Conservation (phyloP, 2,113 vertebrate genomes). For the Benitochromis conjunctus region DNA sequence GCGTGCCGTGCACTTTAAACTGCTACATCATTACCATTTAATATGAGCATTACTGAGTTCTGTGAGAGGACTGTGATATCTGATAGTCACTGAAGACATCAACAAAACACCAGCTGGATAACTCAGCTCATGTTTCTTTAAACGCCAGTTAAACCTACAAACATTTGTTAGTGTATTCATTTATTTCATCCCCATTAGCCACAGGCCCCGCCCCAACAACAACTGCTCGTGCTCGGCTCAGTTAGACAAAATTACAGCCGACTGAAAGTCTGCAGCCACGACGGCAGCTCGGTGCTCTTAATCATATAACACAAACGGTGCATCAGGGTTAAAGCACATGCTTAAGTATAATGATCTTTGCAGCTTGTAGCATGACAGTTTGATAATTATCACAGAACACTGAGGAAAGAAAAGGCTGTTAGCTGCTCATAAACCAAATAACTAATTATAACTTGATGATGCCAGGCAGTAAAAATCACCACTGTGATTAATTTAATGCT, state of each 20-base stretch:
- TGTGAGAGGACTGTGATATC: neutral
- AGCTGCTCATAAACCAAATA: neutral
- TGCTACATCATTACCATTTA: neutral
- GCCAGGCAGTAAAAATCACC: neutral
- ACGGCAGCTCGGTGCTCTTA: neutral
- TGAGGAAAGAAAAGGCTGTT: neutral
- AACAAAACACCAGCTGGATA: neutral
- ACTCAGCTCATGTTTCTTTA: neutral
- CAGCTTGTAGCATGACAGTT: neutral
- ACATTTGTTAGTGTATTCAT: neutral
- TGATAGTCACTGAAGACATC: neutral
- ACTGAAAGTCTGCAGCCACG: neutral
- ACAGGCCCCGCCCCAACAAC: neutral
- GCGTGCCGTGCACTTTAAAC: neutral
- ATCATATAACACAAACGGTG: neutral
- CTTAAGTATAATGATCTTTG: neutral
- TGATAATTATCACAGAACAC: neutral
- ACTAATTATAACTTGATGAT: neutral
- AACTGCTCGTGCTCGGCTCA: neutral
- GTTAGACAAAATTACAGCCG: neutral
- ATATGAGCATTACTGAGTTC: neutral
- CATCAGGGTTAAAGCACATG: neutral
- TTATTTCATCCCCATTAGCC: neutral
- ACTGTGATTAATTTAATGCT: neutral
- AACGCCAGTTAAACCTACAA: neutral